phyloP scores from a whole-genome alignment of 2,888 invertebrate genomes.

The Shargacucullia verbasci region DNA sequence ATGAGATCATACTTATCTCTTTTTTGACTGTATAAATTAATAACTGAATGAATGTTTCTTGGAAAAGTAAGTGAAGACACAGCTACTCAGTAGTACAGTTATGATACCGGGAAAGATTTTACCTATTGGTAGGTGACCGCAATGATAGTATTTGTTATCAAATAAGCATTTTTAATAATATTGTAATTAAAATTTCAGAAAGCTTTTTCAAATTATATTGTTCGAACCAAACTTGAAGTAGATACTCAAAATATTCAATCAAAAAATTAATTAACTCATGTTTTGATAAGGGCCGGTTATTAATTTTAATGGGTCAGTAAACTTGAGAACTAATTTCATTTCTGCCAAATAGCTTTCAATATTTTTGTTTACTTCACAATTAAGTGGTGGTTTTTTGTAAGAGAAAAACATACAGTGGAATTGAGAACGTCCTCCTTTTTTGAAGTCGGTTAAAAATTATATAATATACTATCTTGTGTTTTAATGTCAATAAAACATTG shows the following conservation, averaged over 20 bases:
- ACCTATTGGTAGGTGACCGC: too few species aligned
- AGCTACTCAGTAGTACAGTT: too few species aligned
- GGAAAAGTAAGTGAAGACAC: too few species aligned
- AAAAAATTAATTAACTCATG: slow-evolving; percentile 56
- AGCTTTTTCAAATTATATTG: slow-evolving; percentile 13
- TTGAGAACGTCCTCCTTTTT: too few species aligned
- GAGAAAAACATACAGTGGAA: background rate
- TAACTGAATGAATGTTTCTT: too few species aligned
- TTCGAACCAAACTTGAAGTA: slow-evolving; percentile 17
- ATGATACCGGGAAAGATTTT: too few species aligned
- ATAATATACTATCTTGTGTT: background rate
- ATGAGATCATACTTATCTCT: too few species aligned
- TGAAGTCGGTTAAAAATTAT: too few species aligned
- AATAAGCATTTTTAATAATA: background rate
- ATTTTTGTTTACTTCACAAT: slow-evolving; percentile 36
- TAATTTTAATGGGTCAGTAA: slow-evolving; percentile 57
- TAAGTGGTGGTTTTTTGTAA: background rate
- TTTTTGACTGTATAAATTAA: too few species aligned
- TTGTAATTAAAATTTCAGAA: slow-evolving; percentile 19
- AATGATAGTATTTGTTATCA: too few species aligned
- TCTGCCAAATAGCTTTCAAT: slow-evolving; percentile 34
- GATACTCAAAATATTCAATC: slow-evolving; percentile 46
- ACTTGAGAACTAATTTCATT: slow-evolving; percentile 52
- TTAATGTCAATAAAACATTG: slow-evolving; percentile 18
- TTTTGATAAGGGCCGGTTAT: slow-evolving; percentile 51